Percentiles rank a stretch among this genome's conserved stretches.
These are phyloP conservation scores for Tragelaphus oryx DNA, from an alignment of 2,797 vertebrate genomes.

Conservation along the genomic window DNA sequence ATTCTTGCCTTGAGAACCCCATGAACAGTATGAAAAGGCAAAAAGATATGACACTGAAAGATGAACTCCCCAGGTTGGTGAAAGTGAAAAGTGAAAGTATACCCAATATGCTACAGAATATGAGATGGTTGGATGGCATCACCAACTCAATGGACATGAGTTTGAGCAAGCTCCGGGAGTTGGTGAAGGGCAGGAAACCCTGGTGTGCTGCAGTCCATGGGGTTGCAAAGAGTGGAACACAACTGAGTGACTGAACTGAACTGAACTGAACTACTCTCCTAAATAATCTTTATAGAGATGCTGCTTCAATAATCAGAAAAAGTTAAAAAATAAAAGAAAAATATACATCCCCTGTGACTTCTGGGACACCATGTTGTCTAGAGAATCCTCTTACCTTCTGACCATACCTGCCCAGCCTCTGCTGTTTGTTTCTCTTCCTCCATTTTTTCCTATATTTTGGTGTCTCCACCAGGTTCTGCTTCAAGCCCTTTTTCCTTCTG, in stretches of 20 bases:
- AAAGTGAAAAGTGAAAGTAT: neutral
- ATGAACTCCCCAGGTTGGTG: too few relatives aligned
- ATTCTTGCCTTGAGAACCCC: too few relatives aligned
- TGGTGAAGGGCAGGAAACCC: neutral
- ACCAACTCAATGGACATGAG: neutral
- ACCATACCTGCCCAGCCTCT: neutral
- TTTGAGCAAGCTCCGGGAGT: neutral
- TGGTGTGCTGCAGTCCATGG: neutral
- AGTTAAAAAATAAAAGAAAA: neutral
- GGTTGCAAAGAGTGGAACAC: neutral
- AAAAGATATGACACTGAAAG: too few relatives aligned
- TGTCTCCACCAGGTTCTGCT: neutral
- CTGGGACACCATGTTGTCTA: fast-evolving
- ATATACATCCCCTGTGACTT: neutral
- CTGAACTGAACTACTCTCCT: neutral
- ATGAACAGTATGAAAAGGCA: too few relatives aligned
- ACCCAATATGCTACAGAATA: neutral
- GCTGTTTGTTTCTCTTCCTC: neutral
- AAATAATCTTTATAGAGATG: neutral
- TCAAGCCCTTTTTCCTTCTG: neutral
- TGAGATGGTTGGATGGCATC: neutral
- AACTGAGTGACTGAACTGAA: neutral
- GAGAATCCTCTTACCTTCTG: neutral
- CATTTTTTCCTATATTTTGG: neutral
- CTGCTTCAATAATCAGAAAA: neutral